Conservation (phyloP, 1,140 invertebrate genomes). For the Penaeus japonicus region DNA sequence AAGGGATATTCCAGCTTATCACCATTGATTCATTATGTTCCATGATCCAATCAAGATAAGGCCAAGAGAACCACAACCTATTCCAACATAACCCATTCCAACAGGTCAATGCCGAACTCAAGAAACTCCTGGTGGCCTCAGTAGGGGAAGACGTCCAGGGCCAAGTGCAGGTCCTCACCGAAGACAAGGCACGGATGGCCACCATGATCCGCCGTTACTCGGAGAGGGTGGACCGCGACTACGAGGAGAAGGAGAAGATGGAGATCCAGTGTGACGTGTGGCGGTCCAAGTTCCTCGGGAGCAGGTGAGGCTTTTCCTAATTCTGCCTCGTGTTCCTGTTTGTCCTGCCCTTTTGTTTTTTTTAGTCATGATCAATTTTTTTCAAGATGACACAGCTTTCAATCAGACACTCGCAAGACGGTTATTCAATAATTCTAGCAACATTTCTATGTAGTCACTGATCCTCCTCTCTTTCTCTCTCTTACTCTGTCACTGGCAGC, state of each 20-base stretch:
- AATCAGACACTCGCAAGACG: no score
- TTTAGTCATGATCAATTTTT: neutral
- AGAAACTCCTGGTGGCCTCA: constrained; percentile 90
- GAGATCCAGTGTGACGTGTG: constrained; percentile 94
- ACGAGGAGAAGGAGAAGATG: constrained; percentile 90
- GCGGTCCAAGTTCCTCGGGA: constrained; percentile 93
- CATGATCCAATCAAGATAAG: no score
- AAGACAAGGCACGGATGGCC: constrained; percentile 88
- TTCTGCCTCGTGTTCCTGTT: neutral
- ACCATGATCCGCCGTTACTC: constrained; percentile 84
- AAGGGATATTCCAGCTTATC: no score
- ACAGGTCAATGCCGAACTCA: constrained; percentile 90
- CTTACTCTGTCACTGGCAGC: constrained; percentile 53
- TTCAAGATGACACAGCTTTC: neutral
- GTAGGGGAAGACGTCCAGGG: constrained; percentile 92
- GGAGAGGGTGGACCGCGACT: constrained; percentile 83
- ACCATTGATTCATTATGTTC: no score
- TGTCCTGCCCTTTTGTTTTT: neutral
- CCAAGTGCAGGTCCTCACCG: constrained; percentile 85
- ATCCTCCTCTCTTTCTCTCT: neutral
- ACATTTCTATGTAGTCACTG: no score
- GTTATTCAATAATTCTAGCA: neutral
- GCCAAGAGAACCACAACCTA: no score
- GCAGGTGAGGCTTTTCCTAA: constrained; percentile 71
- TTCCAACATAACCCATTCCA: constrained; percentile 56